A percentile compares a stretch with the other conserved stretches of the same genome.
Evolutionary conservation across 2,888 invertebrate genomes (phyloP).

Genomic region (Brachylomia viminalis): DNA sequence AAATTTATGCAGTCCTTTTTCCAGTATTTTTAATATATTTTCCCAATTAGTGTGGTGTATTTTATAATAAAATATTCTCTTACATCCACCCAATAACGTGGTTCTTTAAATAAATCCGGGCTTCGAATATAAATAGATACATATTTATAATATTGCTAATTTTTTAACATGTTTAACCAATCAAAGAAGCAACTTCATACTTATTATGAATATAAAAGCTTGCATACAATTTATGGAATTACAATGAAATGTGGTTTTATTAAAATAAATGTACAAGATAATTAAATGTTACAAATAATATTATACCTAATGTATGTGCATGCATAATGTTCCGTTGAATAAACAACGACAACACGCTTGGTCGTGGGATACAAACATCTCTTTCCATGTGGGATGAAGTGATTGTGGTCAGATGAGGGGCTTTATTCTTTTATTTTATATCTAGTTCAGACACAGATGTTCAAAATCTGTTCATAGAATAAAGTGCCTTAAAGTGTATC

Average conservation of each 20-base stretch:
- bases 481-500: too few relatives aligned
- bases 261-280: conserved; percentile 26
- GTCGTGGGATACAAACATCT: too few relatives aligned
- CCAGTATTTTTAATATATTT: conserved; percentile 6
- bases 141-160: conserved; percentile 46
- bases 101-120: conserved; percentile 11
- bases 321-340: conserved; percentile 25
- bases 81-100: conserved; percentile 1
- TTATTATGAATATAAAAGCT: conserved; percentile 30
- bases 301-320: conserved; percentile 13
- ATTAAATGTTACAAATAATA: conserved; percentile 32
- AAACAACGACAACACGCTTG: neutral
- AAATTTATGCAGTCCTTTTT: neutral
- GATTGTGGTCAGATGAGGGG: too few relatives aligned
- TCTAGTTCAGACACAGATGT: too few relatives aligned
- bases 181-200: conserved; percentile 34
- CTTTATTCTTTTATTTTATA: too few relatives aligned
- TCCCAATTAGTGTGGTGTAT: conserved; percentile 16
- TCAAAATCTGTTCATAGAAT: too few relatives aligned
- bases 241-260: conserved; percentile 23
- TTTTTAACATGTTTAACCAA: conserved; percentile 48
- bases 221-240: conserved; percentile 28
- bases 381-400: neutral
- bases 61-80: conserved; percentile 24
- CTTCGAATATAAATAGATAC: conserved; percentile 25